Evolutionary conservation across 2,113 vertebrate species (phyloP), one percentile per base, ranked within the genome.

Genomic region (Xiphophorus maculatus): DNA sequence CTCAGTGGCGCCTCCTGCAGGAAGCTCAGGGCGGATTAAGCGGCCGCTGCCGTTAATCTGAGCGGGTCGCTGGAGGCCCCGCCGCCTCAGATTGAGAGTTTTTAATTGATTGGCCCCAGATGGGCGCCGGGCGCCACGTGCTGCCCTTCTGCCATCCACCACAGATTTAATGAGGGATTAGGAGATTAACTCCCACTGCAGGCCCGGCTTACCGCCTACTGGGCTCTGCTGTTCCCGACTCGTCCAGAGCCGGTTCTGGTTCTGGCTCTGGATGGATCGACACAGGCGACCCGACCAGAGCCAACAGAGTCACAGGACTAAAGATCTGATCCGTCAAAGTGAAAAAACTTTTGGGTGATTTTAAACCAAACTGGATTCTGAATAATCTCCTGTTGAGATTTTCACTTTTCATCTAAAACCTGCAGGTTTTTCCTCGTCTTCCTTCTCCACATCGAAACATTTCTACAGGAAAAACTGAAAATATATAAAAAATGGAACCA

Each of bases 121-220:
- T 84, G 87, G 84, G 80, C 64, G 40, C 78, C 48, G 76, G 76
- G 69, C 85, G 79, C 88, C 89, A 86, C 88, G 84, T 88, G 84
- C 79, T 51, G 82, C 74, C 82, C 83, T 84, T 37, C 81, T 84
- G 87, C 81, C 84, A 75, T 73, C 81, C 88, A 71, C 85, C 78
- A 87, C 87, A 90, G 87, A 90, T 83, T 91, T 90, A 85, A 90
- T 77, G 82, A 84, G 66, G 89, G 88, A 91, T 92, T 91, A 86
- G 81, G 82, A 92, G 90, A 91, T 93, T 90, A 93, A 79, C 83
- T 77, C 87, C 78, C 79, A 83, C 81, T 89, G 89, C 83, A 84
- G 73, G 77, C 77, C 80, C 29, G 71, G 80, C 37, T 89, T 88
- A 90, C 82, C 76, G 66, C 82, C 86, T 79, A 79, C 89, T 89